Evolutionary conservation across 2,113 vertebrate genomes (phyloP).

Genomic region (Mirounga angustirostris): DNA sequence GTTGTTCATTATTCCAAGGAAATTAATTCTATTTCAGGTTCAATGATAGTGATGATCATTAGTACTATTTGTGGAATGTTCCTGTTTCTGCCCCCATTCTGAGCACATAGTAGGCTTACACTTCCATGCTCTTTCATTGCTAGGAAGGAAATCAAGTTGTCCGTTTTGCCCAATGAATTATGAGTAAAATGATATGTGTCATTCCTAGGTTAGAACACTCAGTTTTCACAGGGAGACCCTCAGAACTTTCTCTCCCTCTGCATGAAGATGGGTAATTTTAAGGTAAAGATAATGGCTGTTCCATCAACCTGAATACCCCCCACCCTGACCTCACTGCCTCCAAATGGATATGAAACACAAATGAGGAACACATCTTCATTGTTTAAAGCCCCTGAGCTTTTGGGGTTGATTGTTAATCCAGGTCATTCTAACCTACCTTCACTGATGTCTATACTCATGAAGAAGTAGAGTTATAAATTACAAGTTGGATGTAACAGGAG

Average conservation of each 20-base stretch:
- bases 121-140: neutral
- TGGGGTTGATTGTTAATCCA: neutral
- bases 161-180: neutral
- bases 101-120: neutral
- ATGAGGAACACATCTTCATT: neutral
- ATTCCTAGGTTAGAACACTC: neutral
- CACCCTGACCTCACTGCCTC: neutral
- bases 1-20: neutral
- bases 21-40: neutral
- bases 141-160: neutral
- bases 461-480: neutral
- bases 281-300: neutral
- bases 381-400: slow-evolving; percentile 7
- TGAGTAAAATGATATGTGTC: neutral
- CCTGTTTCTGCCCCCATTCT: neutral
- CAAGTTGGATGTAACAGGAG: neutral
- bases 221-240: neutral
- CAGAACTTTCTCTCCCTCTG: neutral
- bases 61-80: neutral
- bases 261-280: neutral
- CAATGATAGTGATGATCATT: neutral
- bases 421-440: neutral
- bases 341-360: neutral
- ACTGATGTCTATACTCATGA: neutral
- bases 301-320: neutral